Evolutionary conservation across 1,140 invertebrate genomes (phyloP).

Genomic region (Acromyrmex echinatior): DNA sequence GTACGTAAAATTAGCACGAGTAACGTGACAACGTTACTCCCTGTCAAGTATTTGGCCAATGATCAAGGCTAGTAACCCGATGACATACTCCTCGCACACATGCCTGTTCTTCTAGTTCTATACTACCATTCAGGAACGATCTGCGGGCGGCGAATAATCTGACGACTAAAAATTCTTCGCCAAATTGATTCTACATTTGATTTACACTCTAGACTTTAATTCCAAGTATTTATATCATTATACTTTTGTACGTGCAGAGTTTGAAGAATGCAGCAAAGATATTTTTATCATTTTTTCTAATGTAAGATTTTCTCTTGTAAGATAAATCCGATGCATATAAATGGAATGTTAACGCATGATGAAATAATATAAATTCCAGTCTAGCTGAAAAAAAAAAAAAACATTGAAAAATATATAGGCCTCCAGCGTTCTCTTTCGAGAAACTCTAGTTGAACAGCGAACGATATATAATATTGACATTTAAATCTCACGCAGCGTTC

Average conservation of each 20-base stretch:
- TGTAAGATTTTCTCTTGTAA: not conserved
- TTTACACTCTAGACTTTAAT: not conserved
- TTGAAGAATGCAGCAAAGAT: not conserved
- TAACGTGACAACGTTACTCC: constrained; percentile 76
- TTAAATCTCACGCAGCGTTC: not conserved
- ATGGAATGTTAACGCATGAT: not conserved
- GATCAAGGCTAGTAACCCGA: constrained; percentile 85
- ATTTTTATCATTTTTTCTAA: not conserved
- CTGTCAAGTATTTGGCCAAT: constrained; percentile 83
- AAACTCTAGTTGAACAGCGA: not conserved
- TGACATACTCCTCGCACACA: constrained; percentile 68
- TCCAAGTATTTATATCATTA: not conserved
- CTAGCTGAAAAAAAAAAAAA: not conserved
- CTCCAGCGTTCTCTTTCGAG: not conserved
- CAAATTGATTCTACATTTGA: not conserved
- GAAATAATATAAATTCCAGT: not conserved
- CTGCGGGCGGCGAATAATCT: not conserved
- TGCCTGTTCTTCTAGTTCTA: constrained; percentile 23
- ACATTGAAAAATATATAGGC: not conserved
- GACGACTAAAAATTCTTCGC: not conserved
- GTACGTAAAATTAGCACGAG: constrained; percentile 74
- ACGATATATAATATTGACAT: not conserved
- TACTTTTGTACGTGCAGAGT: not conserved
- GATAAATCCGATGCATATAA: not conserved
- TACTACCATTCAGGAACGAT: constrained; percentile 75